Evolutionary conservation across 2,888 invertebrate genomes (phyloP), one percentile per base, ranked within the genome.

Genomic region (Hirudinaria manillensis): DNA sequence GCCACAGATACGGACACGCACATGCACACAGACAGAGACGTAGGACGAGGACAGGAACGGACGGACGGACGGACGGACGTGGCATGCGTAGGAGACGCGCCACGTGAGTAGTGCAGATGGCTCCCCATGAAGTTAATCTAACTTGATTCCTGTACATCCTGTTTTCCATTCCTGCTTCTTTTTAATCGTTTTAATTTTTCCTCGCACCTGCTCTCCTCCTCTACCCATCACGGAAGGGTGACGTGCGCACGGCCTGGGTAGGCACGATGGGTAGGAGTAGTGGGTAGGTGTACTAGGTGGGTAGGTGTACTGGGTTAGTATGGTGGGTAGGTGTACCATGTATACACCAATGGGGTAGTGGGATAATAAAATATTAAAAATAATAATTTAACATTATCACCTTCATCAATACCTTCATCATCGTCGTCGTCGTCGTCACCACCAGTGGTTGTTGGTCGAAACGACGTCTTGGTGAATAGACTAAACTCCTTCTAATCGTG

Each of bases 171-270:
- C 61, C 24, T 61, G 61, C 61, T 61, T 61, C 21, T 61, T 61
- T 61, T 61, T 61, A 61, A 61, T 61, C 61, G 61, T 61, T 61
- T 61, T 61, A 61, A 61, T 61, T 61, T 61, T 61, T 61, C 61
- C 61, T 24, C 24, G 24, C 61, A 61, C 61, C 61, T 61, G 61
- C 21, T 61, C 61, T 10, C 61, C 24, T 61, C 61, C 29, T 24
- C 61, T 61, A 16, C 3, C 61, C 29, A 29, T 27, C 45, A 45
- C 45, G 45, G 45, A 45, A 45, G 45, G 45, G 36, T 10, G 10
- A 45, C 45, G 45, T 45, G 16, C 10, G 45, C 13, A 45, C 16
- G 45, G 45, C 13, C 16, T 45, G 10, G 13, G 10, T 45, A 45
- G 45, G 10, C 16, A 16, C 10, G 38, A n/a, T 45, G 45, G 45